phyloP scores from a whole-genome alignment of 2,888 invertebrate species.

The Heteromurus nitidus region DNA sequence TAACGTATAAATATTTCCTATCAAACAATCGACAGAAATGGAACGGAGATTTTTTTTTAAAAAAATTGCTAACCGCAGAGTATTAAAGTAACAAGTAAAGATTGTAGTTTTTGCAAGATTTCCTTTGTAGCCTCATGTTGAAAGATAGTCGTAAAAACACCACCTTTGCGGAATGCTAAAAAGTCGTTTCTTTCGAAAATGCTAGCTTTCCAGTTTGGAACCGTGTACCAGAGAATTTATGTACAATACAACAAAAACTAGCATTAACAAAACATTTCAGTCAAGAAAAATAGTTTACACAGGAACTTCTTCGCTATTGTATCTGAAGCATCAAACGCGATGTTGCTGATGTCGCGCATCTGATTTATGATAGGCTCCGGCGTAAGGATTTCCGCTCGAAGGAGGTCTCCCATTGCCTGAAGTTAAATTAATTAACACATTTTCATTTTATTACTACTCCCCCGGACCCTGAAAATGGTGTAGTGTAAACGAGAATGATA shows the following conservation, averaged over 20 bases:
- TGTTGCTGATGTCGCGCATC: conserved; percentile 72
- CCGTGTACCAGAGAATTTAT: conserved; percentile 35
- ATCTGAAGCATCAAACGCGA: conserved; percentile 71
- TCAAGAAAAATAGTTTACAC: conserved; percentile 61
- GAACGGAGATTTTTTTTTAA: not conserved
- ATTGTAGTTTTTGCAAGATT: not conserved
- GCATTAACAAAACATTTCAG: conserved; percentile 58
- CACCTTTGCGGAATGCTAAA: conserved; percentile 11
- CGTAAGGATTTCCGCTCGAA: conserved; percentile 68
- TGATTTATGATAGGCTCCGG: conserved; percentile 71
- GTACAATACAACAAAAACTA: conserved; percentile 24
- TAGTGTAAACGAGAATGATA: no score
- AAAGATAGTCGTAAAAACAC: not conserved
- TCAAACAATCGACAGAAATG: no score
- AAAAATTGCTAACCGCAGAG: not conserved
- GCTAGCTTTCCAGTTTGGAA: not conserved
- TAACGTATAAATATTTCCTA: no score
- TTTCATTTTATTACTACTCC: no score
- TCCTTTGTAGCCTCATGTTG: not conserved
- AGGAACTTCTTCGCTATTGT: conserved; percentile 58
- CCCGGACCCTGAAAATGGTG: no score
- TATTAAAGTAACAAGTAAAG: not conserved
- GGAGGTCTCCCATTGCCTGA: conserved; percentile 68
- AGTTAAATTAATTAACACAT: not conserved
- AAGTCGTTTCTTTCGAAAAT: not conserved